phyloP scores from a whole-genome alignment of 1,140 invertebrate genomes.

The Cherax quadricarinatus region DNA sequence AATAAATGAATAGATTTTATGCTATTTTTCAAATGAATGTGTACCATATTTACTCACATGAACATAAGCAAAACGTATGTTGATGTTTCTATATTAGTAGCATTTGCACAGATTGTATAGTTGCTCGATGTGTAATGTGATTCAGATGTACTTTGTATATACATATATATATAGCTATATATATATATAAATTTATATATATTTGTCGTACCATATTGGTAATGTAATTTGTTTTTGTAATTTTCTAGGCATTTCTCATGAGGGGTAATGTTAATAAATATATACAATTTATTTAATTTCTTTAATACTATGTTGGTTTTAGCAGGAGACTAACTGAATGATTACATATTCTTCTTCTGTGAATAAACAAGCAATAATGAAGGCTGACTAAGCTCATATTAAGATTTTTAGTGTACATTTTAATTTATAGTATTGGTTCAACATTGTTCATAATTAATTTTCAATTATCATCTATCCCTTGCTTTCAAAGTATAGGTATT shows the following conservation, averaged over 20 bases:
- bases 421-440: neutral
- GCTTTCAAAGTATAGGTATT: neutral
- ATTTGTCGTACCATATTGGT: conserved; percentile 53
- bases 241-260: conserved; percentile 33
- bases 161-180: conserved; percentile 41
- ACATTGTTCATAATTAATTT: neutral
- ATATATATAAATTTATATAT: conserved; percentile 57
- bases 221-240: conserved; percentile 22
- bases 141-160: conserved; percentile 30
- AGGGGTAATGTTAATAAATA: conserved; percentile 52
- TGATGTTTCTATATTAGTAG: conserved; percentile 19
- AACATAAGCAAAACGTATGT: conserved; percentile 9
- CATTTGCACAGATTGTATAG: conserved; percentile 32
- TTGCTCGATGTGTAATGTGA: conserved; percentile 31
- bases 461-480: neutral
- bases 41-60: conserved; percentile 7
- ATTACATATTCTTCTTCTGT: neutral
- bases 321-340: neutral
- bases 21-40: conserved; percentile 15
- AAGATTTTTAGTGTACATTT: neutral
- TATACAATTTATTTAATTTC: neutral
- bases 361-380: neutral
- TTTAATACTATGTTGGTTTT: neutral
- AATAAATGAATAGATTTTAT: neutral
- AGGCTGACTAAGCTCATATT: neutral